Conservation (phyloP, 2,113 vertebrate species). For the Peromyscus leucopus region DNA sequence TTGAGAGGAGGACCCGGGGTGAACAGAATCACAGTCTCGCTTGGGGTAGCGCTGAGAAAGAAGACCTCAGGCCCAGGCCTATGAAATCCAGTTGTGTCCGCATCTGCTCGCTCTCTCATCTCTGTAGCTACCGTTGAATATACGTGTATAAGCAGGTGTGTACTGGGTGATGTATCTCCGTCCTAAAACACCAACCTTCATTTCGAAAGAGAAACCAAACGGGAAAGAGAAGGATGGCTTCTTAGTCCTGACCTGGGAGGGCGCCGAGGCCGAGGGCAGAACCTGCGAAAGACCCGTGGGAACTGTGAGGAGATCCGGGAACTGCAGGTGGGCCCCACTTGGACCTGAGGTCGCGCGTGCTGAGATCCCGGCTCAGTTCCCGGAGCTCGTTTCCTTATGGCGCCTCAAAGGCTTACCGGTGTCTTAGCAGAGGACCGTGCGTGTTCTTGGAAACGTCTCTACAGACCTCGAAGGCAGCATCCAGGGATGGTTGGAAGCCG, state of each 20-base stretch:
- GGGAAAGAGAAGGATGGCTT: conserved; percentile 5
- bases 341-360: conserved; percentile 75
- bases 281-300: conserved; percentile 18
- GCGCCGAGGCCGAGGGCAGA: conserved; percentile 17
- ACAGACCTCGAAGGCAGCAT: conserved; percentile 61
- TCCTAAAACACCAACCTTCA: neutral
- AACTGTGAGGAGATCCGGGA: conserved; percentile 36
- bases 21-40: neutral
- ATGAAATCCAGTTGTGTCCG: fast-evolving
- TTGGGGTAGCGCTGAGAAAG: neutral
- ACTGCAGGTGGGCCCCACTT: conserved; percentile 13
- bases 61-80: too few relatives aligned
- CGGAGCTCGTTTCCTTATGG: conserved; percentile 42
- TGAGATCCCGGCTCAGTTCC: conserved; percentile 71
- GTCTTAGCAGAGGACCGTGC: conserved; percentile 57
- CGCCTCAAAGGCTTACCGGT: conserved; percentile 77
- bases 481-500: neutral
- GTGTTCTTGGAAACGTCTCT: conserved; percentile 46
- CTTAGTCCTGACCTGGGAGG: conserved; percentile 45
- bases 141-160: neutral
- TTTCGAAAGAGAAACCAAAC: conserved; percentile 35
- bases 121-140: neutral
- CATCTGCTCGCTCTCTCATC: neutral
- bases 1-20: neutral
- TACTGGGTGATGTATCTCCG: neutral